Percentiles rank a stretch among this genome's conserved stretches.
These are phyloP conservation scores for Cheilosia pagana DNA, from an alignment of 2,888 invertebrate genomes.

Conservation along the genomic window DNA sequence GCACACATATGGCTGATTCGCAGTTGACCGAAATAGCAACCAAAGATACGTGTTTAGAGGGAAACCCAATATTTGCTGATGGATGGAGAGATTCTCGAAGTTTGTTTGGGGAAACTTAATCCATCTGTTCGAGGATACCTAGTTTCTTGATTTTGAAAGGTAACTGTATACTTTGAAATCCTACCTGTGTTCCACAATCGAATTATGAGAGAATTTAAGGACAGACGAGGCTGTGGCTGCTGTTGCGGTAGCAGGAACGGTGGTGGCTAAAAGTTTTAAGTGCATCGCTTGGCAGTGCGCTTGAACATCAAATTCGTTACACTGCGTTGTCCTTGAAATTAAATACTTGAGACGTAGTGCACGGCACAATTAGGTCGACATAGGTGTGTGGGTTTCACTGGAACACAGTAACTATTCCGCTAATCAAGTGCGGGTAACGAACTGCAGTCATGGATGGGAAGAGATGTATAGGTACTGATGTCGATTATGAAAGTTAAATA, in stretches of 20 bases:
- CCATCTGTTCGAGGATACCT: slow-evolving; percentile 54
- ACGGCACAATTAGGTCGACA: too few species aligned
- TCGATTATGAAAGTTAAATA: too few species aligned
- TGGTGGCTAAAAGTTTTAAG: slow-evolving; percentile 7
- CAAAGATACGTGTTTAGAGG: neutral
- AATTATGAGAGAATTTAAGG: neutral
- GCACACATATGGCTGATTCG: slow-evolving; percentile 24
- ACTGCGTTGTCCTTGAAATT: too few species aligned
- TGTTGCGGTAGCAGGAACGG: slow-evolving; percentile 23
- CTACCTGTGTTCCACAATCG: slow-evolving; percentile 8
- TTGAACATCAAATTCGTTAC: neutral
- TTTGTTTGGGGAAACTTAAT: slow-evolving; percentile 51
- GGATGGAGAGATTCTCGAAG: slow-evolving; percentile 5
- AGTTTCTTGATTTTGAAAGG: neutral
- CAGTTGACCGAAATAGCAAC: slow-evolving; percentile 16
- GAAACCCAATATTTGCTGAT: slow-evolving; percentile 11
- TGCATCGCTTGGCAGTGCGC: too few species aligned
- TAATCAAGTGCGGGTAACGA: too few species aligned
- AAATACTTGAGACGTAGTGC: too few species aligned
- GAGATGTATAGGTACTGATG: too few species aligned
- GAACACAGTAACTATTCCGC: too few species aligned
- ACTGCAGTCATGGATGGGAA: too few species aligned
- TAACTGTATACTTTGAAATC: slow-evolving; percentile 12
- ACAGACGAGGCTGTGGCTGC: slow-evolving; percentile 2
- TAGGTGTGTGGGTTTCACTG: too few species aligned